Base-by-base conservation (phyloP, 2,888 invertebrate genomes). In the Drosophila mettleri region DNA sequence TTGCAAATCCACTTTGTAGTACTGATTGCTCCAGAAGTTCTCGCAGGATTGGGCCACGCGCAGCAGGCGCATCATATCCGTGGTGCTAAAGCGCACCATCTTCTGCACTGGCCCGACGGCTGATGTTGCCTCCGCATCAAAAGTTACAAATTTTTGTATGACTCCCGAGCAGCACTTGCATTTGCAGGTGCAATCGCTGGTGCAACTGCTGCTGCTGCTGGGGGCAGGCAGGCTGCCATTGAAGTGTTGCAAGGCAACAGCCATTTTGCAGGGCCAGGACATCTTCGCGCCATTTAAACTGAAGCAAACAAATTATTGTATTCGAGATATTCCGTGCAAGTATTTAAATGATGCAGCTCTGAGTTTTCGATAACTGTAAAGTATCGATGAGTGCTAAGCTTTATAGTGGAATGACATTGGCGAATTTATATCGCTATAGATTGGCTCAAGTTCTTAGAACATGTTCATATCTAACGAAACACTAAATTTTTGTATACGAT, bases 11-110 rank as follows among this genome's bases (percentile, higher is more conserved):
- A 31, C 36, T 18, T 77, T 76, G 9, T 54, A 41, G 10, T 51
- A 80, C 39, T 60, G 38, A 54, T 80, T 76, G 5, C 20, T 80
- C 76, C 76, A 76, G 29, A 76, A 76, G 33, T 80, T 29, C 8
- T 71, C 81, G 1, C 66, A 58, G 8, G 43, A 33, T 14, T 80
- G 76, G 0, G 78, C 78, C 0, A 54, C 38, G 8, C 60, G 43
- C 10, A 76, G 36, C 7, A 76, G 39, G 9, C 53, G 12, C 29
- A 76, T 20, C 73, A 76, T 48, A n/a, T 80, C 73, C 0, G 4
- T 12, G 8, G 67, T 80, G 16, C 63, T 62, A 0, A 76, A 39
- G 0, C 72, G 78, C 53, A 80, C 34, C 57, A 76, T 72, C 18
- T 77, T 80, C 24, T 77, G 73, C 22, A 71, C 60, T n/a, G 51